A percentile compares a stretch with the other conserved stretches of the same genome.
Evolutionary conservation across 2,113 vertebrate species (phyloP).

Genomic region (Leucopternis melanops): DNA sequence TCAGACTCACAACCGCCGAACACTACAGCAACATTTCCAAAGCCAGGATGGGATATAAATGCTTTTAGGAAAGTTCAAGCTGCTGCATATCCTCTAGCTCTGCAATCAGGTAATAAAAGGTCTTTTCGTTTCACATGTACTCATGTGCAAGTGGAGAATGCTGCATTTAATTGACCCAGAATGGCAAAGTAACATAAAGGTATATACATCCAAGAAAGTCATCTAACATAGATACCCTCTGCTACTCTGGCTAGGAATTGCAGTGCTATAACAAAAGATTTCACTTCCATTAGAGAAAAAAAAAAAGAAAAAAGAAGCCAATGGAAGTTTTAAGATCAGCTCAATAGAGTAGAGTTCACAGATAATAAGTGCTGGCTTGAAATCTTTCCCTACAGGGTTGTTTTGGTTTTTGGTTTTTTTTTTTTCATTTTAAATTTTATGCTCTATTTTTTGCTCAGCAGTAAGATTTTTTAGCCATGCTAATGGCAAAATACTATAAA

Average conservation of each 20-base stretch:
- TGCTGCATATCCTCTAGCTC: not conserved
- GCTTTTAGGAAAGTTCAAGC: not conserved
- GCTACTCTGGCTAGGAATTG: not conserved
- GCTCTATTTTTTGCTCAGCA: not conserved
- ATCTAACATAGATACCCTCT: not conserved
- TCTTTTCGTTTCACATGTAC: rapidly evolving
- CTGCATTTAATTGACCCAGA: not conserved
- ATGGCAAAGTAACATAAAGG: not conserved
- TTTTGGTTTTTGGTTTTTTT: not conserved
- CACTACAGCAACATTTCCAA: rapidly evolving
- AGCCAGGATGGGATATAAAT: rapidly evolving
- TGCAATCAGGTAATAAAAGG: not conserved
- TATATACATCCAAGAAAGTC: rapidly evolving
- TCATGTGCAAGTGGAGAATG: not conserved
- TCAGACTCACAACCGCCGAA: not conserved
- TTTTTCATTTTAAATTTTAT: not conserved
- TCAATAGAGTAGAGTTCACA: not conserved
- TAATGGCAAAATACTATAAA: not conserved
- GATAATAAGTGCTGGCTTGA: not conserved
- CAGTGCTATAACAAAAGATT: not conserved
- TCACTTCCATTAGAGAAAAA: not conserved
- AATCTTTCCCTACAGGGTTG: not conserved
- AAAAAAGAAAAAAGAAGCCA: not conserved
- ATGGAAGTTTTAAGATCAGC: not conserved
- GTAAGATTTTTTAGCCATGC: not conserved